Percentiles rank a stretch among this genome's conserved stretches.
phyloP scores from a whole-genome alignment of 2,113 vertebrate species.

The Brachypodius melanocephalos region DNA sequence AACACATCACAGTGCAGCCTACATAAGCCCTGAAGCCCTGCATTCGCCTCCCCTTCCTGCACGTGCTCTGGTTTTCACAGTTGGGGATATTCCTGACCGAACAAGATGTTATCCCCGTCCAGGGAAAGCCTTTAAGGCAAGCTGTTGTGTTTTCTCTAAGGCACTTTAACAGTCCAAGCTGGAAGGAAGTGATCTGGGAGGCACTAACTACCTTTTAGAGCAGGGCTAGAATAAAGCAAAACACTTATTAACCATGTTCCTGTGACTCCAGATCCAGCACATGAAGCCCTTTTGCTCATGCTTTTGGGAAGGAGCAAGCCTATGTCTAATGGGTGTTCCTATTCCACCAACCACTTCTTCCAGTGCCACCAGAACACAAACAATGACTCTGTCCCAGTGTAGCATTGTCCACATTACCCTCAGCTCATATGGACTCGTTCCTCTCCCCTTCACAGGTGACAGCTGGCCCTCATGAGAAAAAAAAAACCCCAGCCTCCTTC shows the following conservation, averaged over 20 bases:
- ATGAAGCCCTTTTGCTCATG: neutral
- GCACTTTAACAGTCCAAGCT: constrained; percentile 40
- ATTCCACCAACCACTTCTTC: neutral
- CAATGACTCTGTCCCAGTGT: neutral
- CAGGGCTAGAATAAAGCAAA: neutral
- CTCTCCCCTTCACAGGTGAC: neutral
- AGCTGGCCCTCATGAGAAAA: neutral
- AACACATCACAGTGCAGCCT: neutral
- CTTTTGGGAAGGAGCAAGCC: neutral
- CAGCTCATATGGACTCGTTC: neutral
- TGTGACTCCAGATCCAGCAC: neutral
- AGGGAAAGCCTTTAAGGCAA: constrained; percentile 50
- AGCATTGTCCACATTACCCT: neutral
- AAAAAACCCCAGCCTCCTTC: neutral
- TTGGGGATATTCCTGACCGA: neutral
- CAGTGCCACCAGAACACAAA: neutral
- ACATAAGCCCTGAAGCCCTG: neutral
- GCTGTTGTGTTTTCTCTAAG: constrained; percentile 58
- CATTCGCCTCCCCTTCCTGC: neutral
- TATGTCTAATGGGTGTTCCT: neutral
- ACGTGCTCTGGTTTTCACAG: neutral
- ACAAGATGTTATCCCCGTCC: neutral
- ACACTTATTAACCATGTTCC: neutral
- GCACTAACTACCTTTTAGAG: constrained; percentile 9
- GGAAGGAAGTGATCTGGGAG: constrained; percentile 18